Percentiles rank a stretch among this genome's conserved stretches.
Evolutionary conservation across 2,797 vertebrate species (phyloP).

Genomic region (Taeniopygia guttata): DNA sequence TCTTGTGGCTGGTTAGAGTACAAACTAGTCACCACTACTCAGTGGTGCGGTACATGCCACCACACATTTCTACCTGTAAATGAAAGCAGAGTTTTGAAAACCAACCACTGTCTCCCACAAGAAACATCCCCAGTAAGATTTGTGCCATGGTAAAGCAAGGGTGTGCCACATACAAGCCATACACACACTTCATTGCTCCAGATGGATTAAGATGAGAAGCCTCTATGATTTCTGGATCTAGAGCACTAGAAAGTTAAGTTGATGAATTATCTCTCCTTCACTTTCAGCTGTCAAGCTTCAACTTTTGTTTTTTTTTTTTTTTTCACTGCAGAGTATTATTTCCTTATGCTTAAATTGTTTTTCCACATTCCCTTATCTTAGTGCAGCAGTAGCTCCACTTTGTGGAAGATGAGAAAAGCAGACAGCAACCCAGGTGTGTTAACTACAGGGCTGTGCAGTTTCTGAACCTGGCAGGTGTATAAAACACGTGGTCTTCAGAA

Average conservation of each 20-base stretch:
- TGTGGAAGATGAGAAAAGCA: conserved; percentile 68
- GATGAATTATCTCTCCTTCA: conserved; percentile 53
- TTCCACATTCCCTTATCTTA: neutral
- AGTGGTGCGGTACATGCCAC: neutral
- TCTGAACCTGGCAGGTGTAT: neutral
- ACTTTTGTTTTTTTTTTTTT: too few species aligned
- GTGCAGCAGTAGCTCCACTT: conserved; percentile 76
- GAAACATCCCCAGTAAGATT: neutral
- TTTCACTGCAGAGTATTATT: conserved; percentile 38
- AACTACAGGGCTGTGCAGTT: neutral
- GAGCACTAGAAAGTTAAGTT: conserved; percentile 9
- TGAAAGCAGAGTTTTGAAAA: conserved; percentile 5
- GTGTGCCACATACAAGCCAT: neutral
- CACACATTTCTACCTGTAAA: neutral
- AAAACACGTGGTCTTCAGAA: neutral
- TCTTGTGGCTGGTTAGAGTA: neutral
- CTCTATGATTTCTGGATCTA: conserved; percentile 44
- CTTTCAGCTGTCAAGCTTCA: conserved; percentile 53
- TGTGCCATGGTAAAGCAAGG: conserved; percentile 2
- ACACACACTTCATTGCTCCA: neutral
- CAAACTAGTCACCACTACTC: neutral
- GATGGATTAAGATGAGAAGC: conserved; percentile 58
- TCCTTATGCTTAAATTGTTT: neutral
- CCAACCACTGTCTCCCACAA: neutral
- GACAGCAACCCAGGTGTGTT: neutral